Percentiles rank a stretch among this genome's conserved stretches.
Evolutionary conservation across 2,888 invertebrate genomes (phyloP).

Genomic region (Caenorhabditis sulstoni): DNA sequence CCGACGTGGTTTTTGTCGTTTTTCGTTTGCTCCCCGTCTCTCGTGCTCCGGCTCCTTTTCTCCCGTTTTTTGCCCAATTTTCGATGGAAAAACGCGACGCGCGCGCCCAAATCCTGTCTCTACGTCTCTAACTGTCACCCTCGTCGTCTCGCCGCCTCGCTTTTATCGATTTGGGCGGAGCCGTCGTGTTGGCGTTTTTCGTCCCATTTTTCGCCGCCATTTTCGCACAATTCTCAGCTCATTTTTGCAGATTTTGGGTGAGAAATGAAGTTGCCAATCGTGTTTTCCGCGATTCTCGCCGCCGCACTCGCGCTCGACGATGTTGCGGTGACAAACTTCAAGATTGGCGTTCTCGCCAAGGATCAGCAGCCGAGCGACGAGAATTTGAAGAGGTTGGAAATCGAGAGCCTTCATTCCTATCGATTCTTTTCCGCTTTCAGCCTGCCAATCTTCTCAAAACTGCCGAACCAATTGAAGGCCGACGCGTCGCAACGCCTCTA

Average conservation of each 20-base stretch:
- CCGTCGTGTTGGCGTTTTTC: neutral
- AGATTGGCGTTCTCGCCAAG: constrained; percentile 82
- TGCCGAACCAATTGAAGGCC: constrained; percentile 87
- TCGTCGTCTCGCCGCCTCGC: too few species aligned
- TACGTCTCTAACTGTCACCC: too few species aligned
- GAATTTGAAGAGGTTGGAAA: constrained; percentile 42
- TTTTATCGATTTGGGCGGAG: neutral
- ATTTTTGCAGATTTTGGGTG: constrained; percentile 18
- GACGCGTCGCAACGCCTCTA: constrained; percentile 93
- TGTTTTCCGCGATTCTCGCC: constrained; percentile 1
- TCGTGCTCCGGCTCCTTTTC: neutral
- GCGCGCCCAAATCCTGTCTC: too few species aligned
- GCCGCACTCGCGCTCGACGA: constrained; percentile 33
- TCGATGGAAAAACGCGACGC: too few species aligned
- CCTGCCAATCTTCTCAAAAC: constrained; percentile 87
- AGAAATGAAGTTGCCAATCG: constrained; percentile 36
- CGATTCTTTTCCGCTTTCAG: constrained; percentile 82
- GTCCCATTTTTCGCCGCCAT: too few species aligned
- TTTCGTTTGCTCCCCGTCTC: neutral
- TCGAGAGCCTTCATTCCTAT: too few species aligned
- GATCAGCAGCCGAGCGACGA: constrained; percentile 68
- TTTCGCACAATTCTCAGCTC: too few species aligned
- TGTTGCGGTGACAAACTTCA: constrained; percentile 86
- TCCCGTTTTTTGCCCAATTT: neutral
- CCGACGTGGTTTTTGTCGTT: constrained; percentile 47